Base-by-base conservation (phyloP, 2,797 vertebrate genomes). In the Helostoma temminkii region DNA sequence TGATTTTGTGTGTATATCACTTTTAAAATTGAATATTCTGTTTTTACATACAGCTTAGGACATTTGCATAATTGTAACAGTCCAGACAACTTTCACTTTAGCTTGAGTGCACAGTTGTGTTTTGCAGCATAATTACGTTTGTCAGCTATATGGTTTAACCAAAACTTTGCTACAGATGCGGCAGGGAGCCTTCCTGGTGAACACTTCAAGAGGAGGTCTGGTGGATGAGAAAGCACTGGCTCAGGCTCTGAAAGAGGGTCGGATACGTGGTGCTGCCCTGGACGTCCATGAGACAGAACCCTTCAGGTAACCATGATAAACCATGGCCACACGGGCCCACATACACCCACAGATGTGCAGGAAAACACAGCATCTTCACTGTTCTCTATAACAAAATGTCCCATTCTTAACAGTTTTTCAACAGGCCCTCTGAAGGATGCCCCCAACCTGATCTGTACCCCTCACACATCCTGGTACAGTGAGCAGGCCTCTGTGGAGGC, bases 401-500 rank as follows among this genome's bases (percentile, higher is more conserved):
- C 21, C 19, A 9, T 58, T 66, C 19, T 41, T 9, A 11, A 16
- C 83, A 96, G 96, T 88, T 96, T 96, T 87, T 93, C 95, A 84
- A 94, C 95, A 88, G 95, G 95, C 15, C 94, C 96, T 0, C 92
- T 96, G 83, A 96, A 96, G 91, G 95, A 96, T 59, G 95, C 95
- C 61, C 96, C 96, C 19, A 96, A 96, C 79, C 89, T 96, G 84
- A 96, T 96, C 91, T 96, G 96, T 88, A 96, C 95, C 76, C 96
- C 96, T 39, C 96, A 96, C 87, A 95, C 95, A 72, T 95, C 96
- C 60, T 96, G 96, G 96, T 96, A 96, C 90, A 96, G 96, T 56
- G 96, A 96, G 85, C 95, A 96, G 88, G 96, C 96, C 52, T 96
- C 95, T 18, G 95, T 96, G 75, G 95, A 96, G 82, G 95, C 95